Evolutionary conservation across 2,113 vertebrate species (phyloP).

Genomic region (Oreocharis arfaki): DNA sequence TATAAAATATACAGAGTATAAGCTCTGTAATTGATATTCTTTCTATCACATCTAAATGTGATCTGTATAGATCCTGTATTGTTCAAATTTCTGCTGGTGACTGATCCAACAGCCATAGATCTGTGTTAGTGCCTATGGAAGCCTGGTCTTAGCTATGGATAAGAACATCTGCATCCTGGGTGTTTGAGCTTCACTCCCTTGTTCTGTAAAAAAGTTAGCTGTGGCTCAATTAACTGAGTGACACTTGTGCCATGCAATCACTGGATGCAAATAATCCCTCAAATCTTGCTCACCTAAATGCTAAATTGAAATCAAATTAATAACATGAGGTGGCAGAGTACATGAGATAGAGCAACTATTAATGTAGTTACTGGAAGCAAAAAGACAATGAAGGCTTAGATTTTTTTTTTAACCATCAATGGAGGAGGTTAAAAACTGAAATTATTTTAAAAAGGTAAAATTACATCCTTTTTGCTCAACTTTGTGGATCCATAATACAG

Average conservation of each 20-base stretch:
- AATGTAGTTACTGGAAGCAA: background rate
- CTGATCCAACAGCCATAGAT: background rate
- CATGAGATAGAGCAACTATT: background rate
- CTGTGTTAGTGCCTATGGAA: background rate
- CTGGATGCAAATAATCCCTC: background rate
- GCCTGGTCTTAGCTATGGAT: background rate
- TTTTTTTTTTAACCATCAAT: background rate
- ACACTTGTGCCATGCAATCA: background rate
- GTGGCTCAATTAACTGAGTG: background rate
- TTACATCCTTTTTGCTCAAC: background rate
- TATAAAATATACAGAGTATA: too few species aligned
- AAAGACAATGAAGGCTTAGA: background rate
- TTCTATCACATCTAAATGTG: background rate
- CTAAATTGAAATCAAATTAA: background rate
- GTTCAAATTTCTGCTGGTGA: background rate
- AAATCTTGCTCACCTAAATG: background rate
- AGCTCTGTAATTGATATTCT: background rate
- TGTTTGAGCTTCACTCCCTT: background rate
- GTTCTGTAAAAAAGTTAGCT: background rate
- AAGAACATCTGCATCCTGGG: background rate
- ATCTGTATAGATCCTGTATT: background rate
- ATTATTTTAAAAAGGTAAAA: background rate
- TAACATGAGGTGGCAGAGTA: background rate
- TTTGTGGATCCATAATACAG: background rate
- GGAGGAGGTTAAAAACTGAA: background rate